Evolutionary conservation across 2,113 vertebrate genomes (phyloP).

Genomic region (Phaethon lepturus): DNA sequence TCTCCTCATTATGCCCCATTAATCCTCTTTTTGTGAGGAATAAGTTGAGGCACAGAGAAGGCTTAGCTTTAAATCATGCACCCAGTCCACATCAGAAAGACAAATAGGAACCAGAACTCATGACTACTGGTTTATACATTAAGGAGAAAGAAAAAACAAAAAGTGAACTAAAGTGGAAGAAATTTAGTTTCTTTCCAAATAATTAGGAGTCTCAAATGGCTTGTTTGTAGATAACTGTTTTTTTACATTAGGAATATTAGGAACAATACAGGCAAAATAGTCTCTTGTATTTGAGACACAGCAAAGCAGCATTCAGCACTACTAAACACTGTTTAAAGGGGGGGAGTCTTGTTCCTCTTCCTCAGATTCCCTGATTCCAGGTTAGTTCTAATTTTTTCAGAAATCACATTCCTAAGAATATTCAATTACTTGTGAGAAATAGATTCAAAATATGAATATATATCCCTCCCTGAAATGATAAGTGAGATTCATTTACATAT

Average conservation of each 20-base stretch:
- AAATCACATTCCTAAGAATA: background rate
- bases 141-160: too few species aligned
- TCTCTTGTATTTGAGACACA: background rate
- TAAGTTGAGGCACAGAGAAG: background rate
- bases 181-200: background rate
- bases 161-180: background rate
- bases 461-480: background rate
- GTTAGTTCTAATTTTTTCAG: background rate
- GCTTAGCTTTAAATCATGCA: background rate
- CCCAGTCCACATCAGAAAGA: background rate
- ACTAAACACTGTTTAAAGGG: background rate
- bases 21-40: conserved; percentile 11
- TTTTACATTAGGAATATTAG: background rate
- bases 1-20: background rate
- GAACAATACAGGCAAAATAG: background rate
- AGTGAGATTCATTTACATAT: background rate
- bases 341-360: background rate
- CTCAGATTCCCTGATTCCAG: background rate
- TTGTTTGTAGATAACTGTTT: background rate
- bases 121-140: background rate
- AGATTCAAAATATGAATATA: background rate
- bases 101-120: background rate
- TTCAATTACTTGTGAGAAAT: background rate
- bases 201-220: background rate
- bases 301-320: rapidly evolving